These are phyloP conservation scores for Bombus affinis DNA, from an alignment of 1,140 invertebrate genomes.

Conservation along the genomic window DNA sequence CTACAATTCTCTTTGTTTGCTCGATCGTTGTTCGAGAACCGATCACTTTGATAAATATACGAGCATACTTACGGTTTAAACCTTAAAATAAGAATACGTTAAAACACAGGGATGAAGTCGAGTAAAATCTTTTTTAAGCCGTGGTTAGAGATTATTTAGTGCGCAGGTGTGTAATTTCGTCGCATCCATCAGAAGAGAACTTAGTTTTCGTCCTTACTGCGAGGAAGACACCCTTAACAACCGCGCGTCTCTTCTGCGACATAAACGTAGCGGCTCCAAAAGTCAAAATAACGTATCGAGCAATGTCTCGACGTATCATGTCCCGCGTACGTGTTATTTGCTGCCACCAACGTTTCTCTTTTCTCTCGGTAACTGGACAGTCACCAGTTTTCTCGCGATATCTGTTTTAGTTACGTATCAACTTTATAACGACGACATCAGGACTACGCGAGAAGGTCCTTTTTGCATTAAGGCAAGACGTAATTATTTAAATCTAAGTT, in stretches of 20 bases:
- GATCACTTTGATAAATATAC: conserved; percentile 48
- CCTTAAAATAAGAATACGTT: conserved; percentile 56
- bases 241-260: conserved; percentile 33
- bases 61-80: conserved; percentile 62
- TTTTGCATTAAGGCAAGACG: not conserved
- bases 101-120: conserved; percentile 31
- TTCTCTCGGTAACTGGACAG: conserved; percentile 39
- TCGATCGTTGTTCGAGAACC: conserved; percentile 10
- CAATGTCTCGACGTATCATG: conserved; percentile 30
- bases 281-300: conserved; percentile 9
- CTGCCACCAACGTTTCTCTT: conserved; percentile 77
- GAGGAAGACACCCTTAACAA: conserved; percentile 5
- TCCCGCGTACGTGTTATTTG: conserved; percentile 78
- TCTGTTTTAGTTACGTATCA: conserved; percentile 30
- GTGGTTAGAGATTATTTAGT: conserved; percentile 53
- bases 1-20: not conserved
- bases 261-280: not conserved
- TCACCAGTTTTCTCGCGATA: conserved; percentile 32
- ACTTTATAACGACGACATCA: not conserved
- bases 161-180: conserved; percentile 62
- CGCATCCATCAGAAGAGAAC: conserved; percentile 46
- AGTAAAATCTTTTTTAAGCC: conserved; percentile 36
- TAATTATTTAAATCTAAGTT: too few relatives aligned
- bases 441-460: conserved; percentile 23
- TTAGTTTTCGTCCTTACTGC: conserved; percentile 17